Conservation (phyloP, 2,797 vertebrate genomes). For the Spinus olivaceus region DNA sequence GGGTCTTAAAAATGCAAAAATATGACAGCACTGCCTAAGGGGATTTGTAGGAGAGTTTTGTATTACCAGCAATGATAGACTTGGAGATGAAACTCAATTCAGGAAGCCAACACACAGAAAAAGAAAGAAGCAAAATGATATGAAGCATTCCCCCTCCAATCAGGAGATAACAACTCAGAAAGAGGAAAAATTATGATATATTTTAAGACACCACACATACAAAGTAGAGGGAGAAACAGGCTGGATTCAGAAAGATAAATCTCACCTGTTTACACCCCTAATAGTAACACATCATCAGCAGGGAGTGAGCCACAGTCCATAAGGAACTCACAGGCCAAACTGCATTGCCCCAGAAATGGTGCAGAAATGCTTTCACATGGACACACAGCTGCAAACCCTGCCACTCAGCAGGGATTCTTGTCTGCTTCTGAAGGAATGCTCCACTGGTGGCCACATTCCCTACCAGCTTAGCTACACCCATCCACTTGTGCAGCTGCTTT, state of each 20-base stretch:
- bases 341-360: rapidly evolving
- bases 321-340: neutral
- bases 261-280: neutral
- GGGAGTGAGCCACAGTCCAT: rapidly evolving
- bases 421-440: neutral
- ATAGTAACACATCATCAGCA: neutral
- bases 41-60: neutral
- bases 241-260: neutral
- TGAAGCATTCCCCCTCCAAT: neutral
- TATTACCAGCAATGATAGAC: neutral
- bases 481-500: neutral
- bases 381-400: neutral
- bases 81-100: neutral
- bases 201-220: neutral
- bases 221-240: neutral
- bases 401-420: neutral
- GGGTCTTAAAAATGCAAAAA: neutral
- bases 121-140: neutral
- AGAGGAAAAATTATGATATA: neutral
- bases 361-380: neutral
- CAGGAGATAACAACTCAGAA: neutral
- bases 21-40: neutral
- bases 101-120: neutral
- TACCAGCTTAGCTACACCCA: neutral
- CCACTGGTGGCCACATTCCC: neutral